These are phyloP conservation scores for Drosophila ercepeae DNA, from an alignment of 1,140 invertebrate species.

Conservation along the genomic window DNA sequence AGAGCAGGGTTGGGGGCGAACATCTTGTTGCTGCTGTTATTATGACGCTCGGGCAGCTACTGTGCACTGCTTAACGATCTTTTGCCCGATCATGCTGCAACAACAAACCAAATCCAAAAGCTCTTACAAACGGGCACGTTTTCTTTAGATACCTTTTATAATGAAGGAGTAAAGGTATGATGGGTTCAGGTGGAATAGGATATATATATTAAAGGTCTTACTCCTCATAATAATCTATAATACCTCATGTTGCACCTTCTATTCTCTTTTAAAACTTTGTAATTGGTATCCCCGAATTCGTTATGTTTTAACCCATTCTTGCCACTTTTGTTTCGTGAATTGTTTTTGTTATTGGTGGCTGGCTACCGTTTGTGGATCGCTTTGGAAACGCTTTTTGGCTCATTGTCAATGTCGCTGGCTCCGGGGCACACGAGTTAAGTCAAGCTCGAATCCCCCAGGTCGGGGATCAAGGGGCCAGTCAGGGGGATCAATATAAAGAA, in stretches of 20 bases:
- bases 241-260: not conserved
- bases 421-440: constrained; percentile 49
- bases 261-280: not conserved
- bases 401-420: constrained; percentile 77
- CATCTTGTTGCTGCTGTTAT: constrained; percentile 81
- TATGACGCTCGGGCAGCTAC: constrained; percentile 80
- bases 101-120: constrained; percentile 71
- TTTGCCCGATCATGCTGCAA: constrained; percentile 77
- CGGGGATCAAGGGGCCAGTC: not conserved
- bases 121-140: constrained; percentile 72
- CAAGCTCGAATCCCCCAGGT: constrained; percentile 4
- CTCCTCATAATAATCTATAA: too few relatives aligned
- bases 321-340: constrained; percentile 17
- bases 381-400: constrained; percentile 69
- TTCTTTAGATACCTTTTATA: constrained; percentile 24
- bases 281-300: constrained; percentile 3
- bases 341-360: constrained; percentile 55
- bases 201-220: too few relatives aligned
- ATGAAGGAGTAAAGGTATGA: not conserved
- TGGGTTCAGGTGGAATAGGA: not conserved
- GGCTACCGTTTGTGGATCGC: constrained; percentile 72
- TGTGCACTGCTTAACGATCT: constrained; percentile 80
- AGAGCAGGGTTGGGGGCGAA: constrained; percentile 31
- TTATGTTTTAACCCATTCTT: constrained; percentile 1
- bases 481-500: constrained; percentile 31